These are phyloP conservation scores for Drosophila rubida DNA, from an alignment of 2,888 invertebrate species.

Conservation along the genomic window DNA sequence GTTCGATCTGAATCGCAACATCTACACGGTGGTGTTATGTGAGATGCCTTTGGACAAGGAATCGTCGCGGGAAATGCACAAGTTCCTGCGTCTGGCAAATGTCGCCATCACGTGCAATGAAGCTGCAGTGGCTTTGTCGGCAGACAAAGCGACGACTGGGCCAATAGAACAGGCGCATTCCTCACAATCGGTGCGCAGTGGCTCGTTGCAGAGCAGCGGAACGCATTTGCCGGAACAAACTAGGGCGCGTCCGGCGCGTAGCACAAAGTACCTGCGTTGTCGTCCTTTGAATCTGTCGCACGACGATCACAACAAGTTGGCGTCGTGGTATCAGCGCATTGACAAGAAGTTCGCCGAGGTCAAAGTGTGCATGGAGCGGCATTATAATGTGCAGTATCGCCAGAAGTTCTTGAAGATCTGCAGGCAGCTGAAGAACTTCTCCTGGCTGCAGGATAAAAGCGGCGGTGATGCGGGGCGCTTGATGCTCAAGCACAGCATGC, in stretches of 20 bases:
- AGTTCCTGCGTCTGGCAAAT: conserved; percentile 64
- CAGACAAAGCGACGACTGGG: background rate
- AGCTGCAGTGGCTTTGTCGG: background rate
- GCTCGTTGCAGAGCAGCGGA: background rate
- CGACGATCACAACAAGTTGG: conserved; percentile 57
- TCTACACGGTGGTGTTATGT: conserved; percentile 62
- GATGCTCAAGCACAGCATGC: background rate
- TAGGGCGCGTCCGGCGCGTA: background rate
- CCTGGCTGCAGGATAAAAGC: conserved; percentile 31
- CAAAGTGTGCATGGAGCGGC: conserved; percentile 55
- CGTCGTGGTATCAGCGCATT: conserved; percentile 68
- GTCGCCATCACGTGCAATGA: conserved; percentile 42
- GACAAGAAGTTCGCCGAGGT: conserved; percentile 54
- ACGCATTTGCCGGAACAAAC: background rate
- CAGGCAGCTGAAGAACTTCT: conserved; percentile 33
- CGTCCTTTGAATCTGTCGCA: conserved; percentile 29
- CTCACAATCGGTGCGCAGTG: background rate
- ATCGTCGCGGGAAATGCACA: conserved; percentile 38
- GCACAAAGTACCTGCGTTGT: background rate
- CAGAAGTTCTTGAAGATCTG: conserved; percentile 51
- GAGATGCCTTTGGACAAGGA: conserved; percentile 56
- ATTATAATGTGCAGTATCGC: conserved; percentile 50
- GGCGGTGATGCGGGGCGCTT: conserved; percentile 48
- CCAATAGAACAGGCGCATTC: background rate
- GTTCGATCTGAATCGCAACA: conserved; percentile 42